Percentiles rank a stretch among this genome's conserved stretches.
These are phyloP conservation scores for Pseudocheirus occidentalis DNA, from an alignment of 2,797 vertebrate species.

Conservation along the genomic window DNA sequence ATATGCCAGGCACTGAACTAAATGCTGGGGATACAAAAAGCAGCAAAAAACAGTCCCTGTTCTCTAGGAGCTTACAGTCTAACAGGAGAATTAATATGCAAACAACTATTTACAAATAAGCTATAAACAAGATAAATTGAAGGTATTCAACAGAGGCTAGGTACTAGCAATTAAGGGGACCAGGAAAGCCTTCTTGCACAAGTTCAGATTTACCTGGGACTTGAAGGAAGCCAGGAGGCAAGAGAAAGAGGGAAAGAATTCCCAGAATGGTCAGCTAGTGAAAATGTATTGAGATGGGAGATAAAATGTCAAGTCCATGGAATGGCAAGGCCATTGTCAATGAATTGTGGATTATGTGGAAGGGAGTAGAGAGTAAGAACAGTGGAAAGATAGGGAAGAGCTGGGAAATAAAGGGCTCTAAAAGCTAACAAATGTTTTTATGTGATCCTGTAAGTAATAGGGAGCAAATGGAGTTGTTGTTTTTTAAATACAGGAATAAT, in stretches of 20 bases:
- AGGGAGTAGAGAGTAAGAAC: background rate
- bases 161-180: background rate
- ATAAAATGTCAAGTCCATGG: background rate
- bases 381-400: background rate
- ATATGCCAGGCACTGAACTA: background rate
- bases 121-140: background rate
- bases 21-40: background rate
- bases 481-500: background rate
- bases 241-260: background rate
- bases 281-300: background rate
- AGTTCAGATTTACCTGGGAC: background rate
- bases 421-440: background rate
- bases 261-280: background rate
- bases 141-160: background rate
- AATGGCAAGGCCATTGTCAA: background rate
- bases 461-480: background rate
- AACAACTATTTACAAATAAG: background rate
- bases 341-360: background rate
- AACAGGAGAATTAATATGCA: background rate
- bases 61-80: background rate
- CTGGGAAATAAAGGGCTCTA: background rate
- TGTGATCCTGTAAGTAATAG: background rate
- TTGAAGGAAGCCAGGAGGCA: background rate
- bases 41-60: background rate
- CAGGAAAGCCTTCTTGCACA: background rate